These are phyloP conservation scores for Microcebus ravelobensis DNA, from an alignment of 2,113 vertebrate genomes.

Conservation along the genomic window DNA sequence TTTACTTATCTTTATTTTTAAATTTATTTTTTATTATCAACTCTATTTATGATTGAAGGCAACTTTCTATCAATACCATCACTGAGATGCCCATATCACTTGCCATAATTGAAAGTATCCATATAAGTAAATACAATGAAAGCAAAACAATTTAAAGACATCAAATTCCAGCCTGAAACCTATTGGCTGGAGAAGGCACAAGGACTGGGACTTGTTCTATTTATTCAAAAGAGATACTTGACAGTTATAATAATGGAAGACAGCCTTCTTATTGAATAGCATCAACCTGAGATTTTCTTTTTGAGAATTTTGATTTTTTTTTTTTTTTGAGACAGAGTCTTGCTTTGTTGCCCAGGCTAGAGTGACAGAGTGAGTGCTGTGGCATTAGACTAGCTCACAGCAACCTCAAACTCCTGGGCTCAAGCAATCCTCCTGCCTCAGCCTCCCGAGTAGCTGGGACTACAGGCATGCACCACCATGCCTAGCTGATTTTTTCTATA, in stretches of 20 bases:
- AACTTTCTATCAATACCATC: neutral
- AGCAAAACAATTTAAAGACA: neutral
- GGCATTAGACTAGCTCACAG: no score
- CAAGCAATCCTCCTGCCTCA: no score
- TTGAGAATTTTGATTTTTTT: neutral
- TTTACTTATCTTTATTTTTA: neutral
- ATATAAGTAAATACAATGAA: neutral
- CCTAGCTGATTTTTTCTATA: no score
- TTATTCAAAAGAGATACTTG: neutral
- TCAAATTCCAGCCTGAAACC: neutral
- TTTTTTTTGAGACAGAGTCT: neutral
- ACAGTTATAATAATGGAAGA: neutral
- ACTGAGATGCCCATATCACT: neutral
- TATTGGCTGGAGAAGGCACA: rapidly evolving
- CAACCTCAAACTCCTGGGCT: no score
- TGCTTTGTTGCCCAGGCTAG: no score
- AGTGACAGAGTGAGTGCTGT: no score
- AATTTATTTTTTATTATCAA: neutral
- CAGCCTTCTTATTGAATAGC: neutral
- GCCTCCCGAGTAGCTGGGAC: no score
- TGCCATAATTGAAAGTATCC: neutral
- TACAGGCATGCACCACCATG: no score
- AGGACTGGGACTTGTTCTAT: neutral
- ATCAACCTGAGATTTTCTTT: neutral
- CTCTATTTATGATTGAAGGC: neutral